Base-by-base conservation (phyloP, 2,113 vertebrate species). In the Dinomys branickii region DNA sequence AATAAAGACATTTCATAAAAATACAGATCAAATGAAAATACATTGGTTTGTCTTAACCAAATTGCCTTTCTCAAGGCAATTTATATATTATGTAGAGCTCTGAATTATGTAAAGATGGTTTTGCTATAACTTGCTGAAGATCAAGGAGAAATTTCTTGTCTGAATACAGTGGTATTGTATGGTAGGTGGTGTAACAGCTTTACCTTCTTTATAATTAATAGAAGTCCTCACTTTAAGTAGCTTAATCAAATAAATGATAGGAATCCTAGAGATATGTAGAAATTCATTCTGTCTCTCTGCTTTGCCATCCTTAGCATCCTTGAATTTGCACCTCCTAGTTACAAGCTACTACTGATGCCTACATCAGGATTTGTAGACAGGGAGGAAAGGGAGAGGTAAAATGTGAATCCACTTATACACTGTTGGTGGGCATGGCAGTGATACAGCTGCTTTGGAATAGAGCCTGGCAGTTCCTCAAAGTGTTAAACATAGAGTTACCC, bases 1-100 rank as follows among this genome's bases (percentile, higher is more conserved):
- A 87, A 69, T 91, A 61, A 84, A 86, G 58, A 93, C 44, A n/a
- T 77, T 88, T 71, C 14, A 85, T 61, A 73, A 85, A 94, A 84
- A 28, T 28, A 33, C 56, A 81, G 50, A 47, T 92, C 22, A 47
- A 84, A n/a, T 88, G 44, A 90, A 82, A 93, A 91, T 77, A 58
- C 2, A 54, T 54, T 83, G 54, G 16, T 90, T 93, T 90, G 58
- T 87, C 30, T 95, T 88, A 96, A 83, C 65, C 35, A n/a, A 69
- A 83, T 83, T 91, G 2, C 17, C 16, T 19, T 69, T n/a, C 65
- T 80, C 14, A 91, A 88, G 44, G 58, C 19, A 82, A 61, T 88
- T 84, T 78, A 50, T 24, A 41, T 56, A 78, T 78, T 38, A 11
- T 2, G 69, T 83, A 16, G 4, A 93, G 33, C 20, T 88, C 19